Evolutionary conservation across 2,797 vertebrate species (phyloP).

Genomic region (Sebastes miniatus): DNA sequence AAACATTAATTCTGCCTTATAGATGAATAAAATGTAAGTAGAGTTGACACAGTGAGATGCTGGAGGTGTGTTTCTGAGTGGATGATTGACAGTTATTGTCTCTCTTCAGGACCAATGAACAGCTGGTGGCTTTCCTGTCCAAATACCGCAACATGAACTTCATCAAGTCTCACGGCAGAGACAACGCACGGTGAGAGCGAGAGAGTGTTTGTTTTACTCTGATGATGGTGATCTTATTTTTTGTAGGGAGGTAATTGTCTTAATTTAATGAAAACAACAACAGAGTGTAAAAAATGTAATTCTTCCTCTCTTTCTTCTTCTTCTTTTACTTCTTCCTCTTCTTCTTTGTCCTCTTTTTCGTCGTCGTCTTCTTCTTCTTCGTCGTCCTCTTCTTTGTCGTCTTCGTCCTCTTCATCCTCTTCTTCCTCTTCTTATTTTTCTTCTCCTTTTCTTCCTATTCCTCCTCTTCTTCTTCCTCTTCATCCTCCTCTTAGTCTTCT

Average conservation of each 20-base stretch:
- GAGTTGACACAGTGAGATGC: neutral
- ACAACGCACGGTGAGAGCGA: slow-evolving; percentile 91
- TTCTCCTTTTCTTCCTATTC: too few species aligned
- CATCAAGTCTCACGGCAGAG: slow-evolving; percentile 96
- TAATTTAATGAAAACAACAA: too few species aligned
- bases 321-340: neutral
- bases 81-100: slow-evolving; percentile 36
- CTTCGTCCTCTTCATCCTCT: neutral
- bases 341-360: neutral
- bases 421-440: neutral
- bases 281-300: too few species aligned
- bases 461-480: too few species aligned
- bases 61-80: neutral
- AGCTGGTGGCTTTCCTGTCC: slow-evolving; percentile 94
- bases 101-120: slow-evolving; percentile 90
- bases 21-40: neutral
- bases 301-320: neutral
- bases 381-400: neutral
- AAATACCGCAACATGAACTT: slow-evolving; percentile 95
- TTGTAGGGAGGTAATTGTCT: neutral
- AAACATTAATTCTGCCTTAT: neutral
- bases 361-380: neutral
- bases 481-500: too few species aligned
- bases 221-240: neutral
- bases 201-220: neutral